These are phyloP conservation scores for Suricata suricatta DNA, from an alignment of 2,113 vertebrate species.

Conservation along the genomic window DNA sequence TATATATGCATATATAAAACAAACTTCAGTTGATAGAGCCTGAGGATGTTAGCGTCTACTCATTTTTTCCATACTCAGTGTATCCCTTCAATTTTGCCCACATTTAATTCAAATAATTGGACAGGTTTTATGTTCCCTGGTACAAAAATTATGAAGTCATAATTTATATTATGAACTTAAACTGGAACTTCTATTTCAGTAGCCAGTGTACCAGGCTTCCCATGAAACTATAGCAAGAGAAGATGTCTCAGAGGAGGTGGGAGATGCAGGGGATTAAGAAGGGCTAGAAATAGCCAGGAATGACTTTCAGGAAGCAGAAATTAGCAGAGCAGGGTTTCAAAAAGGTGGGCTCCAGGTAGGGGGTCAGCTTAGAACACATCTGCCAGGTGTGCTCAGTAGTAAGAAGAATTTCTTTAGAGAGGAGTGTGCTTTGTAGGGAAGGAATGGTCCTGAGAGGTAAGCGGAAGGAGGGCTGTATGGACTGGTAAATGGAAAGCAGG, in stretches of 20 bases:
- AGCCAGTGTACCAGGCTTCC: neutral
- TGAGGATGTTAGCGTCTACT: neutral
- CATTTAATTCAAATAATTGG: neutral
- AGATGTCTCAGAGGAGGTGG: neutral
- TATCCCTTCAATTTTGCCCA: neutral
- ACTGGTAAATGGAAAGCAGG: neutral
- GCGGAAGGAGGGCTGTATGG: neutral
- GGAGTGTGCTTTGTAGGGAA: neutral
- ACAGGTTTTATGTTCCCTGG: neutral
- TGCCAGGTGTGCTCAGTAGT: fast-evolving
- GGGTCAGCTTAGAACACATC: neutral
- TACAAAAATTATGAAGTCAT: neutral
- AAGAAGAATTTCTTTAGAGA: neutral
- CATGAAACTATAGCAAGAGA: neutral
- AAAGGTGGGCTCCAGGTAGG: neutral
- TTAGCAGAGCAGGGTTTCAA: neutral
- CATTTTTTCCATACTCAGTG: neutral
- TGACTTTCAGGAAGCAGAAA: neutral
- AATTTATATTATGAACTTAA: too few species aligned
- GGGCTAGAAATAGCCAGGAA: neutral
- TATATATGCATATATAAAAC: neutral
- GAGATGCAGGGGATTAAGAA: too few species aligned
- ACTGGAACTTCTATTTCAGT: neutral
- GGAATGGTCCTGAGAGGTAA: fast-evolving
- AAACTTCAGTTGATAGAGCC: neutral